Evolutionary conservation across 2,113 vertebrate species (phyloP).

Genomic region (Oceanodroma tethys): DNA sequence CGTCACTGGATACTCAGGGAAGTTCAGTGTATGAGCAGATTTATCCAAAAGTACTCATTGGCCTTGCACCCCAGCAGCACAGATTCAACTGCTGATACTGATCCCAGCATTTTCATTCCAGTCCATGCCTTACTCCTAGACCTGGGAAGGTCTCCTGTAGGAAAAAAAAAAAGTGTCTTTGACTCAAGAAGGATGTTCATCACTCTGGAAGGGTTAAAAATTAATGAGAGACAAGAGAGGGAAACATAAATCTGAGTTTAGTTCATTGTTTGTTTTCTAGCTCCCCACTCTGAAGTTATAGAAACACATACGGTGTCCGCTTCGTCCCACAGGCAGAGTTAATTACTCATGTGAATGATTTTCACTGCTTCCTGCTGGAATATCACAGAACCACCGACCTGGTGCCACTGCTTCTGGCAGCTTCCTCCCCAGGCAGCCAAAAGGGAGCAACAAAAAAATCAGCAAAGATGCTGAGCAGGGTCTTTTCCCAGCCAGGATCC

Average conservation of each 20-base stretch:
- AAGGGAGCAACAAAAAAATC: not conserved
- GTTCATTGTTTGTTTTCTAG: not conserved
- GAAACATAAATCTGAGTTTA: not conserved
- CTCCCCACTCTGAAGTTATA: not conserved
- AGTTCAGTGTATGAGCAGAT: not conserved
- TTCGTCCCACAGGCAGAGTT: not conserved
- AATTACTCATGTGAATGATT: not conserved
- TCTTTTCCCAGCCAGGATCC: not conserved
- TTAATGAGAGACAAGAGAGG: not conserved
- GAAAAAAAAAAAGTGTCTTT: not conserved
- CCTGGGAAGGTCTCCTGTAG: not conserved
- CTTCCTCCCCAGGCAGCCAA: not conserved
- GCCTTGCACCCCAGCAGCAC: not conserved
- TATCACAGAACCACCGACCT: not conserved
- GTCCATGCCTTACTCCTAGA: not conserved
- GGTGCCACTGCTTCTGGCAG: not conserved
- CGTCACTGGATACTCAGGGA: not conserved
- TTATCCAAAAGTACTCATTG: not conserved
- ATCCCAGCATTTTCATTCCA: not conserved
- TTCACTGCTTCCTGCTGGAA: not conserved
- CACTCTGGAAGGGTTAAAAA: not conserved
- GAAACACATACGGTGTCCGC: not conserved
- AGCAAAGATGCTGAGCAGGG: not conserved
- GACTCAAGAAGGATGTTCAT: not conserved
- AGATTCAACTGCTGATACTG: not conserved